Percentiles rank a stretch among this genome's conserved stretches.
phyloP scores from a whole-genome alignment of 2,888 invertebrate genomes.

The Rosalia funebris region DNA sequence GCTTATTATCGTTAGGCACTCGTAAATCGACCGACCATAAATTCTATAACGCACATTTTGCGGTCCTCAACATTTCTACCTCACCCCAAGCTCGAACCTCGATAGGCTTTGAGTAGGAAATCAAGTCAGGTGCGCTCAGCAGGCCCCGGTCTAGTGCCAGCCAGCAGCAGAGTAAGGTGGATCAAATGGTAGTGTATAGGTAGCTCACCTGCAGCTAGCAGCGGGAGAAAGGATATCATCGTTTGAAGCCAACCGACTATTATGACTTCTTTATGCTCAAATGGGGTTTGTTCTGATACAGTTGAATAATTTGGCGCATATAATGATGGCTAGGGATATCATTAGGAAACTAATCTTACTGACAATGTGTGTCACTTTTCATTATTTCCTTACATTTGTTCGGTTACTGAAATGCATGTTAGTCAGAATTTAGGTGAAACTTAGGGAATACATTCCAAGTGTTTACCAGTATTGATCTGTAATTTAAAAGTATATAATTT shows the following conservation, averaged over 20 bases:
- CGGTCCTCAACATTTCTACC: background rate
- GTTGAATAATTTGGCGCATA: slow-evolving; percentile 30
- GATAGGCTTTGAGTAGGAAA: slow-evolving; percentile 12
- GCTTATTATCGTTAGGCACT: too few species aligned
- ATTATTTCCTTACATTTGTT: too few species aligned
- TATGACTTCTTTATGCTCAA: slow-evolving; percentile 49
- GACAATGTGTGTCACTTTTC: too few species aligned
- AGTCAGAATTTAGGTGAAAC: too few species aligned
- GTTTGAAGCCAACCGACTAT: slow-evolving; percentile 43
- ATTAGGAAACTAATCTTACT: slow-evolving; percentile 7
- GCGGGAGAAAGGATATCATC: slow-evolving; percentile 44
- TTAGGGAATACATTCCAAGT: too few species aligned
- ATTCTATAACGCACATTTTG: too few species aligned
- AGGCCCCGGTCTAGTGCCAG: slow-evolving; percentile 26
- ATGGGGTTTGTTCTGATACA: slow-evolving; percentile 40
- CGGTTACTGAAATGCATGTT: too few species aligned
- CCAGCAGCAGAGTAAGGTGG: slow-evolving; percentile 13
- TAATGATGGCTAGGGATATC: background rate
- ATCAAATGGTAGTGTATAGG: slow-evolving; percentile 40
- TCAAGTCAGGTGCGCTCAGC: slow-evolving; percentile 49
- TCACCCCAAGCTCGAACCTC: background rate
- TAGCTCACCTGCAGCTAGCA: slow-evolving; percentile 55
- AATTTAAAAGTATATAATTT: too few species aligned
- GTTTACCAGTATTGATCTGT: too few species aligned
- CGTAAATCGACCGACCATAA: too few species aligned